Evolutionary conservation across 2,888 invertebrate genomes (phyloP).

Genomic region (Tipula helvola): DNA sequence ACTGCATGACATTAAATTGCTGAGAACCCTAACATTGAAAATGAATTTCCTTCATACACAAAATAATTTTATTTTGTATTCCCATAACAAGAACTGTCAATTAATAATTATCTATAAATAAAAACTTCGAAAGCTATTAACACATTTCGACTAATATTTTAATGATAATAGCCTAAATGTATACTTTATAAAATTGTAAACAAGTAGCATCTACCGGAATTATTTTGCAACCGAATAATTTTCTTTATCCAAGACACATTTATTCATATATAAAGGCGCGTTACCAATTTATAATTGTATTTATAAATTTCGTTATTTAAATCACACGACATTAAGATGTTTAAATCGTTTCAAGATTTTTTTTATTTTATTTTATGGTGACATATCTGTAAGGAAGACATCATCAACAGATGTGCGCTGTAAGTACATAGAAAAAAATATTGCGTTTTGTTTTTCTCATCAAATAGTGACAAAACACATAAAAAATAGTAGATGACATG

Average conservation of each 20-base stretch:
- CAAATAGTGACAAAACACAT: neutral
- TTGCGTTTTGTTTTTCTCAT: neutral
- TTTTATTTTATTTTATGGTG: neutral
- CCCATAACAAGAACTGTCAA: too few species aligned
- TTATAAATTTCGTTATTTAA: neutral
- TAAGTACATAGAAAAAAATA: neutral
- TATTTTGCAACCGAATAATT: neutral
- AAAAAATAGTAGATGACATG: neutral
- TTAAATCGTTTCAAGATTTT: neutral
- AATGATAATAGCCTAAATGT: neutral
- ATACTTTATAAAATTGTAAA: neutral
- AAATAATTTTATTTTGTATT: too few species aligned
- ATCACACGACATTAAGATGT: neutral
- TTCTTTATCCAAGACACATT: neutral
- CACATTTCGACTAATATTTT: too few species aligned
- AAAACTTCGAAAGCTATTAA: too few species aligned
- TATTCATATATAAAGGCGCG: neutral
- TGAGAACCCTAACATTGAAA: too few species aligned
- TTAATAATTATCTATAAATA: too few species aligned
- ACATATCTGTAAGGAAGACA: neutral
- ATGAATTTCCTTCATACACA: too few species aligned
- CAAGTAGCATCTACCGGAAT: neutral
- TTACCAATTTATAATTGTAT: neutral
- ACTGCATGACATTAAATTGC: too few species aligned
- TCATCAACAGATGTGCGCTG: neutral